phyloP scores from a whole-genome alignment of 2,113 vertebrate genomes.

The Thamnophis sirtalis region DNA sequence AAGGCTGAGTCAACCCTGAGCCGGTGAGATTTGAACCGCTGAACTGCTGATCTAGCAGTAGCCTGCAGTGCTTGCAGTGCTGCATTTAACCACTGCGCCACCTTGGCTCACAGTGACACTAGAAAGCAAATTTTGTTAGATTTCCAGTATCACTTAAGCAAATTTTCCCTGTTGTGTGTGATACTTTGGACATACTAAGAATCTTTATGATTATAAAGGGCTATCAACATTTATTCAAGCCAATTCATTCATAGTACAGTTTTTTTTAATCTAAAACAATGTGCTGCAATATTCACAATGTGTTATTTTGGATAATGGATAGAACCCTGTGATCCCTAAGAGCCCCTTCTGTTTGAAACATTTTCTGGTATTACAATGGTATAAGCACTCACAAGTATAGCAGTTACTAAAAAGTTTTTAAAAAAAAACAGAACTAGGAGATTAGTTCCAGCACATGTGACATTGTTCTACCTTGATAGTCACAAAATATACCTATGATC shows the following conservation, averaged over 20 bases:
- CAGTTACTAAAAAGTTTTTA: background rate
- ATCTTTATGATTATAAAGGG: background rate
- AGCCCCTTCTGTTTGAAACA: background rate
- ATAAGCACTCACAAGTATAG: background rate
- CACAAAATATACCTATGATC: background rate
- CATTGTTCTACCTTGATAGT: background rate
- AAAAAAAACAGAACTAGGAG: background rate
- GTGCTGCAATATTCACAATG: background rate
- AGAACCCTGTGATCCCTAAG: background rate
- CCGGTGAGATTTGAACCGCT: no score
- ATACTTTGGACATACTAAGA: background rate
- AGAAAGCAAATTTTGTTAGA: background rate
- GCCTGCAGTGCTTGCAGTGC: no score
- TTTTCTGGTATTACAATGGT: background rate
- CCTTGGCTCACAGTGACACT: no score
- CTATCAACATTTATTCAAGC: background rate
- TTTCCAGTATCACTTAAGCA: background rate
- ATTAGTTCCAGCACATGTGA: background rate
- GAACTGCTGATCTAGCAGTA: no score
- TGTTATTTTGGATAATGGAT: background rate
- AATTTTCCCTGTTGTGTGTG: background rate
- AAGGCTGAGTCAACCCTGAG: no score
- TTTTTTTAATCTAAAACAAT: background rate
- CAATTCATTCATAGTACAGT: background rate
- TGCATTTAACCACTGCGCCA: no score